Base-by-base conservation (phyloP, 2,888 invertebrate species). In the Idaea biselata region DNA sequence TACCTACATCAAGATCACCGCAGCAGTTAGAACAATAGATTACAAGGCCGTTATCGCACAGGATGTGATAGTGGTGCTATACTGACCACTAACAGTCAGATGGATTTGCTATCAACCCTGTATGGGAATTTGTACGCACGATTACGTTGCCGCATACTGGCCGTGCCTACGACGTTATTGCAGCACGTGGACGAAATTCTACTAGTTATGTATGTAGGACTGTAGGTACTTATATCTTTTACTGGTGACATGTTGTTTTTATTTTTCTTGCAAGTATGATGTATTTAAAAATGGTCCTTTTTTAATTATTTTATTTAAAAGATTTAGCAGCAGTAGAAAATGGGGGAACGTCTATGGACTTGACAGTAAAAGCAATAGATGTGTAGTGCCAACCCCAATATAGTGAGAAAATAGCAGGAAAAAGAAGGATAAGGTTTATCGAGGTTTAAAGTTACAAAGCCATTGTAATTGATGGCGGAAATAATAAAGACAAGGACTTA, bases 1-100 rank as follows among this genome's bases (percentile, higher is more conserved):
- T n/a, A 44, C 44, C 44, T 44, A 44, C 18, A 56, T 56, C 56
- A 56, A 56, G 68, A 68, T 69, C 69, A 69, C 59, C 62, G 67
- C 71, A 68, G 73, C 66, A 77, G 80, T 80, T 79, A 81, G 79
- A 78, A 86, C 87, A 87, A 88, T 85, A 87, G 87, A 87, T 88
- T 88, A 88, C 80, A 73, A 69, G 73, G 67, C 75, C 72, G 80
- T 82, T 87, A 89, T 87, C 85, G 81, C 65, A 75, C 78, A 87
- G 91, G 91, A 91, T 81, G 86, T 83, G 90, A 90, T 89, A 90
- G 89, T 62, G 89, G 89, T 44, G 44, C 44, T 44, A 44, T 3
- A 87, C 84, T 75, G 87, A 87, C 84, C 79, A 77, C 81, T 86
- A 86, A 83, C 82, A 79, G 70, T 62, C 79, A 79, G 83, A 85